These are phyloP conservation scores for Hylomyscus alleni DNA, from an alignment of 2,797 vertebrate genomes.

Conservation along the genomic window DNA sequence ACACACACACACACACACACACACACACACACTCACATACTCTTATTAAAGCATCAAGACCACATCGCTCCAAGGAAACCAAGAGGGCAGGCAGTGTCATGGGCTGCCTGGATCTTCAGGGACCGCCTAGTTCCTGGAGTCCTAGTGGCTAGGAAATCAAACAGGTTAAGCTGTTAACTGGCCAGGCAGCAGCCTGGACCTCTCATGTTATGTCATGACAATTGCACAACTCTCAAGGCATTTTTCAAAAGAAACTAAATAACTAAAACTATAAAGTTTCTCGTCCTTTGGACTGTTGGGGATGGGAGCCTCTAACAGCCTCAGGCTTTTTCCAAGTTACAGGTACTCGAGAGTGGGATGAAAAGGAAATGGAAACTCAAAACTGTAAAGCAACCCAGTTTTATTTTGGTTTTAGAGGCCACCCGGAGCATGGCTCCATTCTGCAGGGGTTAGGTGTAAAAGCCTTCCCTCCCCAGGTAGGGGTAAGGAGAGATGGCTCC, in stretches of 20 bases:
- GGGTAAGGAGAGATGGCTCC: constrained; percentile 2
- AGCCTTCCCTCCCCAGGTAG: background rate
- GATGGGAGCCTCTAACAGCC: constrained; percentile 1
- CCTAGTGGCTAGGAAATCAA: background rate
- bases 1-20: background rate
- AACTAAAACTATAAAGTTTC: constrained; percentile 32
- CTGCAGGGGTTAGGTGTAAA: constrained; percentile 6
- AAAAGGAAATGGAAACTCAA: constrained; percentile 76
- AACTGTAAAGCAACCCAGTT: constrained; percentile 81
- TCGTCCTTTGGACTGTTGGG: constrained; percentile 38
- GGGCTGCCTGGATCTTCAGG: background rate
- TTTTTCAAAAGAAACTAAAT: constrained; percentile 74
- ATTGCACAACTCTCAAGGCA: constrained; percentile 67
- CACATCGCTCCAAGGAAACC: background rate
- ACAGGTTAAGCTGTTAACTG: background rate
- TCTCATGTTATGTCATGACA: constrained; percentile 42
- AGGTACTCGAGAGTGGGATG: background rate
- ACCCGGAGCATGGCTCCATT: constrained; percentile 32
- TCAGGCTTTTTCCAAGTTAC: constrained; percentile 49
- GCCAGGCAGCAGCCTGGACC: constrained; percentile 40
- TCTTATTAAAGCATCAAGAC: background rate
- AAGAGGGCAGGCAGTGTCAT: background rate
- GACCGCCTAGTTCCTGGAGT: background rate
- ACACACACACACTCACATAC: background rate
- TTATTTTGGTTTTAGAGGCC: constrained; percentile 81